Evolutionary conservation across 2,888 invertebrate species (phyloP).

Genomic region (Caenorhabditis imperialis): DNA sequence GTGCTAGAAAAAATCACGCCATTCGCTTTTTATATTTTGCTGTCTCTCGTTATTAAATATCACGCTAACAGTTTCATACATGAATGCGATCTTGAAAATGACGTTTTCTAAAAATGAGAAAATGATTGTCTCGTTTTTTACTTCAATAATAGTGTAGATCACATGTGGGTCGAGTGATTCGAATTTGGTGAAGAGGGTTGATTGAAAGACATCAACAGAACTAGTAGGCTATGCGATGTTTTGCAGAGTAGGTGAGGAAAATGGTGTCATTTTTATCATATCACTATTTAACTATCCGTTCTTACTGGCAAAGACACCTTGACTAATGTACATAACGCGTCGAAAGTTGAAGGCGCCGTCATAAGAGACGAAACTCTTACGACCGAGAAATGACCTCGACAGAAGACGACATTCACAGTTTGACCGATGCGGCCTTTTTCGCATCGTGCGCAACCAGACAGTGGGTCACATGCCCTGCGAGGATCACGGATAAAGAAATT

Average conservation of each 20-base stretch:
- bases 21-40: conserved; percentile 6
- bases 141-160: conserved; percentile 6
- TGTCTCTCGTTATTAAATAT: conserved; percentile 14
- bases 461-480: conserved; percentile 41
- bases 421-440: conserved; percentile 45
- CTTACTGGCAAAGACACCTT: background rate
- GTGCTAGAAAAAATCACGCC: conserved; percentile 44
- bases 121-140: too few relatives aligned
- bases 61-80: conserved; percentile 11
- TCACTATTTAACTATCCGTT: too few relatives aligned
- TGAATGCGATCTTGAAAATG: too few relatives aligned
- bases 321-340: conserved; percentile 21
- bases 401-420: conserved; percentile 46
- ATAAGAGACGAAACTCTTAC: conserved; percentile 42
- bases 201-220: too few relatives aligned
- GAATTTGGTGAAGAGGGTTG: conserved; percentile 19
- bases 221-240: too few relatives aligned
- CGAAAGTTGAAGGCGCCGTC: too few relatives aligned
- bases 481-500: conserved; percentile 46
- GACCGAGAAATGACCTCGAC: conserved; percentile 59
- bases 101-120: too few relatives aligned
- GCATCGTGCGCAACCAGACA: conserved; percentile 34
- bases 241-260: too few relatives aligned
- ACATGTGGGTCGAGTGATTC: conserved; percentile 8
- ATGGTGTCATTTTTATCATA: too few relatives aligned